Conservation (phyloP, 1,140 invertebrate genomes). For the Ylistrum balloti region DNA sequence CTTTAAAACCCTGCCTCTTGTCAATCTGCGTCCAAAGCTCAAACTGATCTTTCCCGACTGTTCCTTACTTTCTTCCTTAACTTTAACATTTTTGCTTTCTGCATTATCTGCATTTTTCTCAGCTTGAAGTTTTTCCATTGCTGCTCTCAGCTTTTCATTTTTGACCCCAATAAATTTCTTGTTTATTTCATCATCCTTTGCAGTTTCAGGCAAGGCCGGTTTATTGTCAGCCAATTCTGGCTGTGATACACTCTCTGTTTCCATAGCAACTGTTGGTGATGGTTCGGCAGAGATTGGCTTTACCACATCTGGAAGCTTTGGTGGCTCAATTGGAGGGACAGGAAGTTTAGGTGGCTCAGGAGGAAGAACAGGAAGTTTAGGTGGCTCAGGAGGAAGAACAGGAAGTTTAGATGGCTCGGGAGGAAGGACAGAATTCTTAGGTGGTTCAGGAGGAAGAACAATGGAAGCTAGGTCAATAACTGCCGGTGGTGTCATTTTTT, state of each 20-base stretch:
- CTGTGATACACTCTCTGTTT: background rate
- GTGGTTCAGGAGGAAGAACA: background rate
- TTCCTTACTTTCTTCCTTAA: background rate
- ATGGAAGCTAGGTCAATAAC: constrained; percentile 35
- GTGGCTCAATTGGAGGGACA: no score
- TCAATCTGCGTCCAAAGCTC: constrained; percentile 1
- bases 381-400: background rate
- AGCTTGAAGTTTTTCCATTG: constrained; percentile 33
- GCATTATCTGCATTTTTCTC: background rate
- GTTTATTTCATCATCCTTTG: background rate
- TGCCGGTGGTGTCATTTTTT: background rate
- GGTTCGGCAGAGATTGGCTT: constrained; percentile 6
- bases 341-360: background rate
- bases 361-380: constrained; percentile 18
- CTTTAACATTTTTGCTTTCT: background rate
- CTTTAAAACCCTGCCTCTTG: background rate
- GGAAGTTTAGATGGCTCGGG: background rate
- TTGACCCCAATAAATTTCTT: background rate
- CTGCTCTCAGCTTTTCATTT: background rate
- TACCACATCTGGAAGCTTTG: background rate
- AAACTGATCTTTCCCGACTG: background rate
- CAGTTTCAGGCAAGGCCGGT: background rate
- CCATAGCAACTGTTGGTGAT: background rate
- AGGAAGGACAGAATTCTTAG: constrained; percentile 30
- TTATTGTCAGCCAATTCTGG: background rate